Evolutionary conservation across 2,113 vertebrate genomes (phyloP).

Genomic region (Neotoma lepida): DNA sequence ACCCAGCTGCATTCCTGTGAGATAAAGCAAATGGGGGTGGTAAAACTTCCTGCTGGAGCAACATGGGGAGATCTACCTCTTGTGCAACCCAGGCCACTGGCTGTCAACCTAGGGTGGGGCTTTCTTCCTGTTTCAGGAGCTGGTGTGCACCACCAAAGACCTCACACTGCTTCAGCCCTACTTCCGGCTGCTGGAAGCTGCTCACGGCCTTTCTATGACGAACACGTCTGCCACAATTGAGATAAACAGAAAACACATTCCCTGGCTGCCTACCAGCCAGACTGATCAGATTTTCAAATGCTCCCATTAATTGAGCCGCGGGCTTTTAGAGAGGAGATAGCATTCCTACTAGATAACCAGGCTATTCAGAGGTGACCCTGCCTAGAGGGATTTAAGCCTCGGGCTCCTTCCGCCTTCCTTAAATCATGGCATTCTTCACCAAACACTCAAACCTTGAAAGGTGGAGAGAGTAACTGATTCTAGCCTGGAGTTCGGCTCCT

Average conservation of each 20-base stretch:
- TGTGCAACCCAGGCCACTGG: background rate
- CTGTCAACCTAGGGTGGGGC: background rate
- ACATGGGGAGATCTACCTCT: constrained; percentile 26
- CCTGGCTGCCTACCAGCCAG: constrained; percentile 58
- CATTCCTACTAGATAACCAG: constrained; percentile 66
- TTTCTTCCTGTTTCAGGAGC: background rate
- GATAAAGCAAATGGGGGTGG: constrained; percentile 62
- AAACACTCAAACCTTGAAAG: constrained; percentile 69
- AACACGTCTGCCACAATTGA: constrained; percentile 65
- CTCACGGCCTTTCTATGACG: constrained; percentile 30
- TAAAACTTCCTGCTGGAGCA: constrained; percentile 40
- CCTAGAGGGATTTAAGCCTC: constrained; percentile 32
- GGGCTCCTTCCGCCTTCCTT: constrained; percentile 48
- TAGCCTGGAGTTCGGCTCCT: background rate
- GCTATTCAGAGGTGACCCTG: constrained; percentile 69
- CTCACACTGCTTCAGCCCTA: background rate
- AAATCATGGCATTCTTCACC: constrained; percentile 69
- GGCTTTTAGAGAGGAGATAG: constrained; percentile 79
- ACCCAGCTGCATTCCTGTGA: constrained; percentile 71
- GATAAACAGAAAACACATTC: constrained; percentile 74
- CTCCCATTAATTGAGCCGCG: constrained; percentile 72
- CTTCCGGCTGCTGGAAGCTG: background rate
- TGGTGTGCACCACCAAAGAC: background rate
- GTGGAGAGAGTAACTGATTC: constrained; percentile 32
- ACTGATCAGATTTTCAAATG: constrained; percentile 49